phyloP scores from a whole-genome alignment of 2,888 invertebrate species.

The Andrena chrysosceles region DNA sequence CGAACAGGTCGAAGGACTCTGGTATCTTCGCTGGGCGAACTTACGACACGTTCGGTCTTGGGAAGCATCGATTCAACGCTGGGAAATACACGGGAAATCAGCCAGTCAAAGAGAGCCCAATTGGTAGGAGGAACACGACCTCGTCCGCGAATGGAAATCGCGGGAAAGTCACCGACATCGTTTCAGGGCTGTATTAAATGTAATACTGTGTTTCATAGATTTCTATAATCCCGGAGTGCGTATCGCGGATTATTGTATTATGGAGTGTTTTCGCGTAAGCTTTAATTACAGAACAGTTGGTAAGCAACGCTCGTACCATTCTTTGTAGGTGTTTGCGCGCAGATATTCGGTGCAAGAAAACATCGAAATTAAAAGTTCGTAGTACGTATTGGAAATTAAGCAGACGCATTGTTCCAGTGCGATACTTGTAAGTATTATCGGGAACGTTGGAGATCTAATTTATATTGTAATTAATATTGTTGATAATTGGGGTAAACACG shows the following conservation, averaged over 20 bases:
- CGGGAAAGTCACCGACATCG: constrained; percentile 82
- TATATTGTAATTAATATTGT: constrained; percentile 43
- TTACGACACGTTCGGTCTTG: constrained; percentile 81
- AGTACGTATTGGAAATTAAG: constrained; percentile 11
- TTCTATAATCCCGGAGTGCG: not conserved
- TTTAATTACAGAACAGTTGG: constrained; percentile 9
- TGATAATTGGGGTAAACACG: constrained; percentile 35
- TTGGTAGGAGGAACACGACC: constrained; percentile 75
- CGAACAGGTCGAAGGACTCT: constrained; percentile 71
- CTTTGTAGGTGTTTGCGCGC: constrained; percentile 6
- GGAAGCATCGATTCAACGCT: constrained; percentile 82
- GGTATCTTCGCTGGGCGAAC: constrained; percentile 79
- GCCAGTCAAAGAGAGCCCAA: constrained; percentile 62
- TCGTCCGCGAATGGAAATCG: constrained; percentile 75
- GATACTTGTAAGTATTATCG: constrained; percentile 63
- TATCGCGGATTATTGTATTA: constrained; percentile 7
- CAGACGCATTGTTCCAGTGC: constrained; percentile 41
- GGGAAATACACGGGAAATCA: constrained; percentile 82
- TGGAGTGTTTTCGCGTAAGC: constrained; percentile 26
- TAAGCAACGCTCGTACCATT: constrained; percentile 1
- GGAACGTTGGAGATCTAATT: constrained; percentile 28
- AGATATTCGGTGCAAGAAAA: not conserved
- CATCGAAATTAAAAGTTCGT: not conserved
- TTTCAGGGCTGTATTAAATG: constrained; percentile 82
- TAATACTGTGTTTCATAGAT: not conserved